Conservation (phyloP, 2,113 vertebrate species). For the Python bivittatus region DNA sequence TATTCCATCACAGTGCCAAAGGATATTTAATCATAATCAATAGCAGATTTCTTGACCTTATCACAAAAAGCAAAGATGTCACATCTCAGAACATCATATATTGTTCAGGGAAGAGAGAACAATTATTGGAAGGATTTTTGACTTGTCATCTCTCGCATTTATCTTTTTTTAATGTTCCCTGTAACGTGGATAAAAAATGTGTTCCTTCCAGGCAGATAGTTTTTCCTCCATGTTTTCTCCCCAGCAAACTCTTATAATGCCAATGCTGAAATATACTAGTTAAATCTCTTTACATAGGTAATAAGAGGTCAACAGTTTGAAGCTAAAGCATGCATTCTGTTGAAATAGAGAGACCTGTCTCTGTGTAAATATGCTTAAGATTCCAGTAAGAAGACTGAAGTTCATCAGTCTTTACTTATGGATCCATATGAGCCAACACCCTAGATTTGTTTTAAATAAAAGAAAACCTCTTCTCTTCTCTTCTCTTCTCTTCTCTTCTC, state of each 20-base stretch:
- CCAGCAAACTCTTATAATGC: conserved; percentile 33
- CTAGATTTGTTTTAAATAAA: neutral
- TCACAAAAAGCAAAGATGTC: conserved; percentile 62
- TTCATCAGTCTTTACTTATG: neutral
- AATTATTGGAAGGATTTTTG: conserved; percentile 54
- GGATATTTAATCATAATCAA: conserved; percentile 70
- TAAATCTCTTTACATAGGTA: neutral
- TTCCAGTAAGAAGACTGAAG: neutral
- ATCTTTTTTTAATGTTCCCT: conserved; percentile 55
- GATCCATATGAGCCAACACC: neutral
- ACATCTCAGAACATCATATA: conserved; percentile 60
- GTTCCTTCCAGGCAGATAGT: conserved; percentile 41
- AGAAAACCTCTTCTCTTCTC: neutral
- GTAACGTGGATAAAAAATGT: conserved; percentile 56
- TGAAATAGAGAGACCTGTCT: neutral
- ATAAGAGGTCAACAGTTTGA: neutral
- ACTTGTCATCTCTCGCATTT: conserved; percentile 56
- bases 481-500: neutral
- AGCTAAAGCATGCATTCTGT: neutral
- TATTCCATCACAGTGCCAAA: conserved; percentile 31
- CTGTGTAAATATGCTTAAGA: neutral
- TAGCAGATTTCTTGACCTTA: conserved; percentile 72
- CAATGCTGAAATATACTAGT: conserved; percentile 21
- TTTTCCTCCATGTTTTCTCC: conserved; percentile 40
- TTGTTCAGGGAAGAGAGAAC: conserved; percentile 56